phyloP scores from a whole-genome alignment of 2,888 invertebrate species.

The Ditylenchus weischeri region DNA sequence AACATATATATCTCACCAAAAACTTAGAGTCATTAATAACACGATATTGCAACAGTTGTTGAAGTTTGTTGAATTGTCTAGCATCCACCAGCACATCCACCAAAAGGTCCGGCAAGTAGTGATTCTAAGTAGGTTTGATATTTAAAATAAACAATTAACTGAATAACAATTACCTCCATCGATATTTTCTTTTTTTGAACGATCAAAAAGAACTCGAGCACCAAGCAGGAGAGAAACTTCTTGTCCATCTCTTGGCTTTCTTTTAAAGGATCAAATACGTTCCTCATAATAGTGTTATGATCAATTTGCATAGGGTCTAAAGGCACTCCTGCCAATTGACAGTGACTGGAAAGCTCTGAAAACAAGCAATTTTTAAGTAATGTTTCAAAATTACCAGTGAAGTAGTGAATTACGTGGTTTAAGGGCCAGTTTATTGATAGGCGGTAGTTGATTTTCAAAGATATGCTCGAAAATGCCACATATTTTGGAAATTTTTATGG shows the following conservation, averaged over 20 bases:
- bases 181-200: conserved; percentile 24
- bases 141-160: background rate
- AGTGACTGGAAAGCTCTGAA: conserved; percentile 26
- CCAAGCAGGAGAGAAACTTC: conserved; percentile 30
- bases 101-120: conserved; percentile 39
- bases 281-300: conserved; percentile 28
- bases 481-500: conserved; percentile 23
- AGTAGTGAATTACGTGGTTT: conserved; percentile 4
- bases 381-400: background rate
- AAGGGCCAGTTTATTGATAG: no score
- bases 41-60: conserved; percentile 41
- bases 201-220: conserved; percentile 35
- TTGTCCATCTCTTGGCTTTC: conserved; percentile 32
- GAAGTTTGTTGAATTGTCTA: conserved; percentile 34
- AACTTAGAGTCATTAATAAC: conserved; percentile 44
- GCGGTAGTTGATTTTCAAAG: conserved; percentile 13
- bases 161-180: conserved; percentile 22
- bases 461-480: conserved; percentile 31
- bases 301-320: conserved; percentile 31
- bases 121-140: conserved; percentile 16
- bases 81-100: conserved; percentile 37
- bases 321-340: conserved; percentile 17
- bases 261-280: conserved; percentile 35
- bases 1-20: conserved; percentile 29
- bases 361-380: conserved; percentile 1